Conservation (phyloP, 2,888 invertebrate species). For the Actias luna region DNA sequence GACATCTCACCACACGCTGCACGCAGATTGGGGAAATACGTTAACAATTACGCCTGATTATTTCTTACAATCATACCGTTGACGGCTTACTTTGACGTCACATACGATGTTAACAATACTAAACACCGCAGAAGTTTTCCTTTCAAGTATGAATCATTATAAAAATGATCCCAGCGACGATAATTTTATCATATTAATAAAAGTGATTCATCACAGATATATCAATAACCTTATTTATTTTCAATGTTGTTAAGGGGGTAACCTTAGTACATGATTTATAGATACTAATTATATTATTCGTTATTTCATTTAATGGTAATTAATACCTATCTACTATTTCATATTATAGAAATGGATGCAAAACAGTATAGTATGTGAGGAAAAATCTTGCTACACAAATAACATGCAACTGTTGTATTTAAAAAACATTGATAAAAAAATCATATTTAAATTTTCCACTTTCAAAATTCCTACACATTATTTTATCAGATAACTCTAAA, state of each 20-base stretch:
- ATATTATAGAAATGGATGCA: not conserved
- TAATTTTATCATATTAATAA: not conserved
- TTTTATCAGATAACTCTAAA: not conserved
- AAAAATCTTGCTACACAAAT: not conserved
- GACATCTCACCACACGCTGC: conserved; percentile 45
- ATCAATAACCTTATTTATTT: too few relatives aligned
- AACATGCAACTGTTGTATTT: not conserved
- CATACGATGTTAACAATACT: conserved; percentile 29
- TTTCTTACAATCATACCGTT: conserved; percentile 46
- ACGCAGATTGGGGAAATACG: conserved; percentile 67
- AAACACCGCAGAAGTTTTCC: conserved; percentile 32
- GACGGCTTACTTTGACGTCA: conserved; percentile 57
- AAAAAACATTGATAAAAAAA: not conserved
- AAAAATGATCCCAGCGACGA: not conserved
- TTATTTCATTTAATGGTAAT: not conserved
- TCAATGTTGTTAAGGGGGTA: too few relatives aligned
- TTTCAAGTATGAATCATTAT: conserved; percentile 36
- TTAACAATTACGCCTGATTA: conserved; percentile 40
- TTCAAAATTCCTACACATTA: not conserved
- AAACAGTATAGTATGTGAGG: not conserved
- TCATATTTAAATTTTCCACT: too few relatives aligned
- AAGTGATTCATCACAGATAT: not conserved
- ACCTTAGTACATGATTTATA: too few relatives aligned
- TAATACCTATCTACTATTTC: not conserved
- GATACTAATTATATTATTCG: too few relatives aligned